Percentiles rank a stretch among this genome's conserved stretches.
phyloP scores from a whole-genome alignment of 2,888 invertebrate genomes.

The Drosophila hamatofila region DNA sequence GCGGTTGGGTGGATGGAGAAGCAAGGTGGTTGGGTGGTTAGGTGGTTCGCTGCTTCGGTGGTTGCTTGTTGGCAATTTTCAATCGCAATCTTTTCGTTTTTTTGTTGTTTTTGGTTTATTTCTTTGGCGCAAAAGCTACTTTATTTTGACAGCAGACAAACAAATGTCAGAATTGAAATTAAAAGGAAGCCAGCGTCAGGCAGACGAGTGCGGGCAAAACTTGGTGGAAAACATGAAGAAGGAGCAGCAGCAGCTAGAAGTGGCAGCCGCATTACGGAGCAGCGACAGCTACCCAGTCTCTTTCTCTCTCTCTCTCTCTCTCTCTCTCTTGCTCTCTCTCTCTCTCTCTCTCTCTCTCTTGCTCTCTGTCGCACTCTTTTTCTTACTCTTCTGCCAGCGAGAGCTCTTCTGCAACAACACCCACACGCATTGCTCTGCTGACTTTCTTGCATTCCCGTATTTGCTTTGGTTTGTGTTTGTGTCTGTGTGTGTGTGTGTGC shows the following conservation, averaged over 20 bases:
- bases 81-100: conserved; percentile 66
- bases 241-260: conserved; percentile 20
- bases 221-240: conserved; percentile 65
- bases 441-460: conserved; percentile 73
- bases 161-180: conserved; percentile 83
- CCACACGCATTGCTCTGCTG: conserved; percentile 65
- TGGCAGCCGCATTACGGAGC: conserved; percentile 58
- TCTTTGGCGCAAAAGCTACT: conserved; percentile 75
- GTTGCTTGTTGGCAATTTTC: conserved; percentile 65
- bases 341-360: neutral
- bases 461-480: conserved; percentile 50
- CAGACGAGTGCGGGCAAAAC: conserved; percentile 65
- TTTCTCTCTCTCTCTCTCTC: neutral
- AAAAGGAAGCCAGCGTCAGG: conserved; percentile 74
- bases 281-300: conserved; percentile 23
- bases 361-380: neutral
- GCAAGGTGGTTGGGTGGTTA: conserved; percentile 20
- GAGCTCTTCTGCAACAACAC: conserved; percentile 7
- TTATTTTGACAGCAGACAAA: conserved; percentile 83
- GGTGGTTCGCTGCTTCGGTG: conserved; percentile 16
- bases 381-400: neutral
- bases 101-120: conserved; percentile 64
- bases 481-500: neutral
- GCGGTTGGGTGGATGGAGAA: neutral
- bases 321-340: neutral